Base-by-base conservation (phyloP, 1,140 invertebrate species). In the Ips typographus region DNA sequence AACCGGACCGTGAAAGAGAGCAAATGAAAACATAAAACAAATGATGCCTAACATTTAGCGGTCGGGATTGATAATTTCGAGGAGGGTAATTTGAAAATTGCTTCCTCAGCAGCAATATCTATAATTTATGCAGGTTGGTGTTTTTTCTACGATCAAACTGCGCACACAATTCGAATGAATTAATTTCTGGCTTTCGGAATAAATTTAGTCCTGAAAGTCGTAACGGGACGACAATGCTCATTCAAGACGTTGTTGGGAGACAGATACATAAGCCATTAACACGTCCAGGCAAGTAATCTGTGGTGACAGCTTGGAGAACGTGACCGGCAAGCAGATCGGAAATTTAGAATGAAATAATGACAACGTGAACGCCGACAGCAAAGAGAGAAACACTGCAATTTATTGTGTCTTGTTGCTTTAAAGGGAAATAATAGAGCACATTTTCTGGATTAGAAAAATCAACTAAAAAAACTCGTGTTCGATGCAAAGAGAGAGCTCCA, bases 21-120 rank as follows among this genome's bases (percentile, higher is more conserved):
- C 76, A 76, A 77, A 77, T 77, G 76, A 76, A 77, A 77, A 77
- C 74, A 77, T 77, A 76, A 76, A 77, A 76, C 73, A 77, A 77
- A 77, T 77, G 74, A 76, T 76, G 76, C 75, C 67, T 72, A 71
- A 69, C 66, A 66, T 75, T 74, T 69, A 69, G 73, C 69, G 76
- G 76, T 75, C 69, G 76, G 74, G 44, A 76, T 77, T 77, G 75
- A 76, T 77, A 77, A 75, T 77, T 77, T 73, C 62, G 49, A 3
- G 53, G 61, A 65, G 68, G 62, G 70, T 74, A 73, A 63, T 76
- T 77, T 74, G 49, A 64, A 72, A 65, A 74, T 74, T 77, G 73
- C 73, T 75, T 70, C 56, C 70, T 65, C 69, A 75, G 74, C 73
- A 75, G 66, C 49, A 61, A 75, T 75, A 76, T 74, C 70, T 62